A percentile compares a stretch with the other conserved stretches of the same genome.
Conservation (phyloP, 2,113 vertebrate genomes). For the Vulpes ferrilata region DNA sequence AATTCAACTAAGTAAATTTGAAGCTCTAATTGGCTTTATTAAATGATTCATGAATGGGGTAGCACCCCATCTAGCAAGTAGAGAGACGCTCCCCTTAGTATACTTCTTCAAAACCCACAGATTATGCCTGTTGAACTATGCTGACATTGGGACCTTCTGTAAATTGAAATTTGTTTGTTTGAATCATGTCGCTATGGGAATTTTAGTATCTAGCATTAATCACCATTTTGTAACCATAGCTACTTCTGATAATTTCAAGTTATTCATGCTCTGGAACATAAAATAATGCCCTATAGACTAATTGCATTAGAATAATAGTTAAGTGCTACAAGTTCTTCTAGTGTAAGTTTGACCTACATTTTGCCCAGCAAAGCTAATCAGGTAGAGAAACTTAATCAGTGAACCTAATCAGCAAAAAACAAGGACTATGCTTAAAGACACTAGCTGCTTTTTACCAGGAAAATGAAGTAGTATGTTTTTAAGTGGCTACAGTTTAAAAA, state of each 20-base stretch:
- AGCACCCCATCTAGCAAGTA: not conserved
- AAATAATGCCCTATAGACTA: slow-evolving; percentile 60
- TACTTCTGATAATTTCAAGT: slow-evolving; percentile 66
- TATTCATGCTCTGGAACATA: slow-evolving; percentile 67
- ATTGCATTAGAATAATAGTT: slow-evolving; percentile 63
- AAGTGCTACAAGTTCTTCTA: slow-evolving; percentile 55
- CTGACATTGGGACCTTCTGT: not conserved
- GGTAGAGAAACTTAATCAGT: not conserved
- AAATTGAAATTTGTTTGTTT: slow-evolving; percentile 31
- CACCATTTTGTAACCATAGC: slow-evolving; percentile 68
- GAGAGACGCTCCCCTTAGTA: not conserved
- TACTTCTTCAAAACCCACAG: not conserved
- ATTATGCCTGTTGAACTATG: slow-evolving; percentile 1
- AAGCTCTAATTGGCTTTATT: not conserved
- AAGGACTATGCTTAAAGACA: slow-evolving; percentile 49
- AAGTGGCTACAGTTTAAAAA: slow-evolving; percentile 42
- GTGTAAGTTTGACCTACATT: slow-evolving; percentile 70
- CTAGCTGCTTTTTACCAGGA: slow-evolving; percentile 62
- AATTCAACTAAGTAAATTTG: not conserved
- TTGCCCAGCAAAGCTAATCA: slow-evolving; percentile 65
- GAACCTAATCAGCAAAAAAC: slow-evolving; percentile 75
- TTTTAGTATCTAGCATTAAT: slow-evolving; percentile 62
- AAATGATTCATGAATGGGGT: not conserved
- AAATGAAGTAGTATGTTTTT: slow-evolving; percentile 5
- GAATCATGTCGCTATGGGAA: slow-evolving; percentile 43